Evolutionary conservation across 2,888 invertebrate species (phyloP), one percentile per base, ranked within the genome.

Genomic region (Malthinus seriepunctatus): DNA sequence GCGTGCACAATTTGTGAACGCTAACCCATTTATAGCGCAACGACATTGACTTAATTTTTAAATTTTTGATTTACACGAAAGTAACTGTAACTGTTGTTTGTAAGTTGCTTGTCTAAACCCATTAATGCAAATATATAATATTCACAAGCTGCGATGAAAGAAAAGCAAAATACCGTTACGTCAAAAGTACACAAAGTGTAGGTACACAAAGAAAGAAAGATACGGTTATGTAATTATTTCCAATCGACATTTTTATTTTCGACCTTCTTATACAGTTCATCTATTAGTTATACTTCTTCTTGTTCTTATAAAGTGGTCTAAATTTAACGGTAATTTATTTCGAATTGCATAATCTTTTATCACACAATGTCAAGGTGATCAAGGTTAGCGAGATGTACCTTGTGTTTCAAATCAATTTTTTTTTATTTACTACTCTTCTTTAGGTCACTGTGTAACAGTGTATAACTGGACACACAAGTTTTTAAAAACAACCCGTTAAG

Each of bases 161-260:
- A 14, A 44, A 8, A 3, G 23, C 9, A 14, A 42, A n/a, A 15
- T 32, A 32, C 54, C 47, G 54, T 54, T 54, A 54, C 33, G 3
- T 38, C 47, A 54, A 45, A 48, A 42, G 9, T 33, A 42, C 37
- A 51, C 8, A 23, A 37, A 38, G 42, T 42, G 31, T 54, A 42
- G 38, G n/a, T 12, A n/a, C n/a, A 23, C 3, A 23, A 23, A 23
- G 23, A 23, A 51, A 47, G 55, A 51, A 55, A 49, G 52, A 38
- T 55, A 60, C 60, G 50, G 55, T 60, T 55, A 60, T 55, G 42
- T 46, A 55, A 50, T 60, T 55, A 55, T 51, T 45, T 35, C 32
- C 14, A 37, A 37, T 37, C 48, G 47, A 51, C 54, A 45, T 48
- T 52, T 23, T 34, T 32, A 23, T 23, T 37, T 38, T 12, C 10